A percentile compares a stretch with the other conserved stretches of the same genome.
Evolutionary conservation across 2,113 vertebrate species (phyloP).

Genomic region (Salvelinus sp.): DNA sequence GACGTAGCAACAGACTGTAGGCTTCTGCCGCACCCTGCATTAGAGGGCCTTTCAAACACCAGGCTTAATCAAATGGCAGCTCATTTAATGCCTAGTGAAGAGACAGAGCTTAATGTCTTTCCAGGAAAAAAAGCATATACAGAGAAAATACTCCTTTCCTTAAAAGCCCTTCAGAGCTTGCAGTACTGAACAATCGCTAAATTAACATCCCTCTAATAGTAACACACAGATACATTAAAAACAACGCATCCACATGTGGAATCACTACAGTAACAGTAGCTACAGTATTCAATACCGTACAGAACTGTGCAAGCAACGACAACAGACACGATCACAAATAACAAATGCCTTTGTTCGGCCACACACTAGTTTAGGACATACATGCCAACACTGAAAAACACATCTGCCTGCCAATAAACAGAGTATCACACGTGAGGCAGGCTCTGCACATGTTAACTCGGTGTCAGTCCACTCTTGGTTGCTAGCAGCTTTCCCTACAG

Average conservation of each 20-base stretch:
- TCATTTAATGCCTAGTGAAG: neutral
- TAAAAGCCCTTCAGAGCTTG: neutral
- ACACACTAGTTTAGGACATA: neutral
- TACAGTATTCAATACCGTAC: neutral
- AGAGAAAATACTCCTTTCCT: neutral
- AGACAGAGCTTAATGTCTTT: neutral
- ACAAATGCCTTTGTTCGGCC: neutral
- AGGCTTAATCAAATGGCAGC: conserved; percentile 3
- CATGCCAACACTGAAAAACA: neutral
- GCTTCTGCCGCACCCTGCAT: neutral
- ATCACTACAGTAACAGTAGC: no score
- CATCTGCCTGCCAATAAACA: neutral
- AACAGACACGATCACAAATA: neutral
- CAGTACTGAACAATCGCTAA: neutral
- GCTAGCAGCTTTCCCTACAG: no score
- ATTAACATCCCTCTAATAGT: neutral
- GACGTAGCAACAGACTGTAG: neutral
- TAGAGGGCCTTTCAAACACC: neutral
- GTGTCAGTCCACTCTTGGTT: no score
- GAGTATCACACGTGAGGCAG: neutral
- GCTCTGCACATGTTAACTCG: neutral
- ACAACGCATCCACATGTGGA: no score
- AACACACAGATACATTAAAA: neutral
- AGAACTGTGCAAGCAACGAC: neutral
- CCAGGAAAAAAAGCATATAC: neutral